phyloP scores from a whole-genome alignment of 2,888 invertebrate genomes.

The Neuroscelio doddi region DNA sequence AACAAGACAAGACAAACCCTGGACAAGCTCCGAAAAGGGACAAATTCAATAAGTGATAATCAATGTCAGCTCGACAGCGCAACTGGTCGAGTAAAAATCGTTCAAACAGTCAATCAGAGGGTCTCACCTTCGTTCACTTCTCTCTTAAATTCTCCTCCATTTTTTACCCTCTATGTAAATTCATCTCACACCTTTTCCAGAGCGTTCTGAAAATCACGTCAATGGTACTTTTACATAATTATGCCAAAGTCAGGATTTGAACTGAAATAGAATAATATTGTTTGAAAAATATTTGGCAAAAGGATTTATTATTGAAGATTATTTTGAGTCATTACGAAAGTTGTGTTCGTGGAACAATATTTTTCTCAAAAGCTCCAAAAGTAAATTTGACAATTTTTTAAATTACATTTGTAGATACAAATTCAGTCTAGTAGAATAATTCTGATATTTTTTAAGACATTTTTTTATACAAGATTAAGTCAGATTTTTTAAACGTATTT shows the following conservation, averaged over 20 bases:
- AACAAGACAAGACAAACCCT: constrained; percentile 56
- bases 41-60: constrained; percentile 71
- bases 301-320: too few relatives aligned
- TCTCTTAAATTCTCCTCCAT: constrained; percentile 30
- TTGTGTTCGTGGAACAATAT: too few relatives aligned
- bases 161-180: constrained; percentile 44
- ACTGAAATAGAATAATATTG: too few relatives aligned
- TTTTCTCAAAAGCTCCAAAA: too few relatives aligned
- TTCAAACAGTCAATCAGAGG: constrained; percentile 71
- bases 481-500: too few relatives aligned
- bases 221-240: constrained; percentile 53
- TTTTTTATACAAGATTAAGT: too few relatives aligned
- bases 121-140: constrained; percentile 45
- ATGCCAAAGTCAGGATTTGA: constrained; percentile 40
- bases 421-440: too few relatives aligned
- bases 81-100: constrained; percentile 66
- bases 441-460: too few relatives aligned
- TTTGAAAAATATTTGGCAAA: too few relatives aligned
- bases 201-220: constrained; percentile 43
- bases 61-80: constrained; percentile 66
- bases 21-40: constrained; percentile 54
- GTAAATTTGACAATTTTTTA: too few relatives aligned
- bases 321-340: too few relatives aligned
- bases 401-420: too few relatives aligned
- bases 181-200: constrained; percentile 45